These are phyloP conservation scores for Eumeta japonica DNA, from an alignment of 1,140 invertebrate species.

Conservation along the genomic window DNA sequence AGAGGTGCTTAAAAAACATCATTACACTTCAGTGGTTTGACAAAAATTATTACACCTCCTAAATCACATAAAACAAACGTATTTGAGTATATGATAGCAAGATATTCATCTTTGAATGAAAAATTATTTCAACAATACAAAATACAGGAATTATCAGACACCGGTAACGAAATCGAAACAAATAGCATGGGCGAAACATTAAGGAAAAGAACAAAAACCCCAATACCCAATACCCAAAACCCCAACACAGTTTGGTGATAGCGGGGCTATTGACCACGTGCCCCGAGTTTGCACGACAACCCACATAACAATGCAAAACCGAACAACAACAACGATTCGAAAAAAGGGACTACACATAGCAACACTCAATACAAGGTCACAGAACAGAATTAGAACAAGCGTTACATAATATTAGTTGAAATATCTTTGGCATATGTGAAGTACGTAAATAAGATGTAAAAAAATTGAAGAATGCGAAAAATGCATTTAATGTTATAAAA, in stretches of 20 bases:
- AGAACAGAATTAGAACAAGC: constrained; percentile 4
- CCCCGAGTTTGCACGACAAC: too few species aligned
- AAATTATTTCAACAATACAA: constrained; percentile 1
- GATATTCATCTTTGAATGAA: constrained; percentile 4
- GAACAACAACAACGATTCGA: constrained; percentile 5
- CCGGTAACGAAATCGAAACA: too few species aligned
- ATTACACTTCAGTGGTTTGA: constrained; percentile 2
- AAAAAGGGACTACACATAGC: constrained; percentile 5
- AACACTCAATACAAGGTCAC: constrained; percentile 8
- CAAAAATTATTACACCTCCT: background rate
- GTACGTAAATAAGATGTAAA: constrained; percentile 4
- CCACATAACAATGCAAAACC: background rate
- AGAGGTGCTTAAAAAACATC: constrained; percentile 9
- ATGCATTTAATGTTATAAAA: constrained; percentile 8
- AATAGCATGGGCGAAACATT: too few species aligned
- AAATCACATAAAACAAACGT: constrained; percentile 10
- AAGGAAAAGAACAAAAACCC: constrained; percentile 5
- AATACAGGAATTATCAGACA: constrained; percentile 7
- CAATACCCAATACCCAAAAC: too few species aligned
- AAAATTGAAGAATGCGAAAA: constrained; percentile 2
- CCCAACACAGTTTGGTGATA: too few species aligned
- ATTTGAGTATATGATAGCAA: constrained; percentile 7
- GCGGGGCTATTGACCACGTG: too few species aligned
- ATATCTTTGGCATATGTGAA: constrained; percentile 5
- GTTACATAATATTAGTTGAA: constrained; percentile 4